Evolutionary conservation across 2,888 invertebrate genomes (phyloP), one percentile per base, ranked within the genome.

Genomic region (Rhorus exstirpatorius): DNA sequence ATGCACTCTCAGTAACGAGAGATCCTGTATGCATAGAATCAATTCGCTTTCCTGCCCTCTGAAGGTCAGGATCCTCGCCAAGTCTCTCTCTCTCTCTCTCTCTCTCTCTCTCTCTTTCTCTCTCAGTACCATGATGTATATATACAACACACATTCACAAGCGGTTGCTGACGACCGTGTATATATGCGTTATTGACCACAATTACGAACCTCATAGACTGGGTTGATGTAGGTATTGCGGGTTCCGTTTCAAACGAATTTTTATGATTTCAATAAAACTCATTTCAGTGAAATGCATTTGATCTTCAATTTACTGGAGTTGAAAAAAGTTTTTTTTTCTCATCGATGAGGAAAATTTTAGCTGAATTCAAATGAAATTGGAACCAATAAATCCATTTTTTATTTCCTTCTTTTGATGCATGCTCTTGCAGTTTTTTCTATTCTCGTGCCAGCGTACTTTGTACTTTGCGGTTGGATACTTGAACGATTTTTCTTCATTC

Each of bases 1-100:
- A 70, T 65, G 46, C 55, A 46, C 68, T 58, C 74, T 26, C 38
- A 55, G 67, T 68, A 49, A 68, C 60, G 68, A 77, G 60, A 77
- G 68, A 46, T 21, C 31, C 53, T 51, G 51, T 60, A 41, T 17
- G 67, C n/a, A n/a, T n/a, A n/a, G n/a, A n/a, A 68, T 79, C 60
- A 61, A 61, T 61, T 77, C 53, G 53, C 44, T 51, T 68, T 61
- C 51, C 35, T 68, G 61, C 26, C 35, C 26, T 31, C 74, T 1
- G 14, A 70, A 60, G 67, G 61, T 68, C 74, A 24, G 10, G 53
- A 61, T 44, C 61, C 14, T 41, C 19, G 44, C 61, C 21, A 51
- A 74, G 67, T 61, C 61, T 61, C 35, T 19, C 35, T 41, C 3
- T 41, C 8, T 41, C n/a, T 10, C n/a, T n/a, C n/a, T n/a, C n/a